Percentiles rank a stretch among this genome's conserved stretches.
These are phyloP conservation scores for Xestoiulus laeticollis DNA, from an alignment of 2,888 invertebrate genomes.

Conservation along the genomic window DNA sequence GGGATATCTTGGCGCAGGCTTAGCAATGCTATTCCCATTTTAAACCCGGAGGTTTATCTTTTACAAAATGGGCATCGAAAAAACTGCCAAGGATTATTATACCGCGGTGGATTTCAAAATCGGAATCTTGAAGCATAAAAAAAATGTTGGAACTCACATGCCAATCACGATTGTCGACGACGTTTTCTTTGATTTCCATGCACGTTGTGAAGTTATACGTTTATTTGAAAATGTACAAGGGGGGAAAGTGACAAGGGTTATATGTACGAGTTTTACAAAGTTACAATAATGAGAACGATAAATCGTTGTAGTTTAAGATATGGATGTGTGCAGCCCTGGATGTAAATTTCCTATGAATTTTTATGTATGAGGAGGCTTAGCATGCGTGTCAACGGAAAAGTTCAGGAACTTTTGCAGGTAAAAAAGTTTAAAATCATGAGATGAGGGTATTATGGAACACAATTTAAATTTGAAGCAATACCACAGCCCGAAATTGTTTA, in stretches of 20 bases:
- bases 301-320: neutral
- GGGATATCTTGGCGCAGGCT: neutral
- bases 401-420: too few relatives aligned
- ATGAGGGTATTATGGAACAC: too few relatives aligned
- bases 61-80: slow-evolving; percentile 15
- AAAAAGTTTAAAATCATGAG: too few relatives aligned
- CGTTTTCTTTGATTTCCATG: slow-evolving; percentile 18
- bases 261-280: neutral
- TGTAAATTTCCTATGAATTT: neutral
- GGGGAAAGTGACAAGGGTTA: neutral
- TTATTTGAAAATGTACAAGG: neutral
- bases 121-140: neutral
- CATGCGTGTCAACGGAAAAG: too few relatives aligned
- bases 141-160: neutral
- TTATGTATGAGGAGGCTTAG: too few relatives aligned
- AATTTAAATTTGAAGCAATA: too few relatives aligned
- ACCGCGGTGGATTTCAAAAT: slow-evolving; percentile 17
- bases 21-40: slow-evolving; percentile 17
- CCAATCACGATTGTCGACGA: slow-evolving; percentile 1
- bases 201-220: neutral
- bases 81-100: slow-evolving; percentile 25
- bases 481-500: too few relatives aligned
- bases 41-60: slow-evolving; percentile 18
- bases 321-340: neutral
- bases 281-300: neutral